These are phyloP conservation scores for Gambusia holbrooki DNA, from an alignment of 2,113 vertebrate genomes.

Conservation along the genomic window DNA sequence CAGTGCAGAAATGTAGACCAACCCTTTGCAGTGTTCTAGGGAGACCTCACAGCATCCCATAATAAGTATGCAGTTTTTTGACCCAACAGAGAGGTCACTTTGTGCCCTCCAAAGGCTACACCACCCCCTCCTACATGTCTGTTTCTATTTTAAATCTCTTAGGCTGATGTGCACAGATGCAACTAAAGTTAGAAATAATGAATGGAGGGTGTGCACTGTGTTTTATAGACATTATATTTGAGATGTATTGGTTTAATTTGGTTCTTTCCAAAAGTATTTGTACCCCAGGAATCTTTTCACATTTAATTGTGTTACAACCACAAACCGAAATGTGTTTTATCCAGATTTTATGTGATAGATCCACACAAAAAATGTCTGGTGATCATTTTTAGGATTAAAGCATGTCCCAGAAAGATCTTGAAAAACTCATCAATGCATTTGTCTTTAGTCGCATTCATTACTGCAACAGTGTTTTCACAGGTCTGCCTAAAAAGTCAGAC, in stretches of 20 bases:
- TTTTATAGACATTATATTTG: neutral
- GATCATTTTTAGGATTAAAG: too few relatives aligned
- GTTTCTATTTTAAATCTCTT: constrained; percentile 53
- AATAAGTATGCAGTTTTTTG: constrained; percentile 51
- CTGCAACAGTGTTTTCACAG: too few relatives aligned
- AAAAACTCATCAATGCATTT: too few relatives aligned
- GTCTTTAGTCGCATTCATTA: too few relatives aligned
- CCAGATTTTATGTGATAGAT: too few relatives aligned
- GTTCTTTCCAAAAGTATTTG: neutral
- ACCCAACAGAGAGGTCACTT: constrained; percentile 24
- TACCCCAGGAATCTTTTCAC: neutral
- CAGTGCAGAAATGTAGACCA: constrained; percentile 64
- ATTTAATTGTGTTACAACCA: neutral
- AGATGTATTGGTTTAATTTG: neutral
- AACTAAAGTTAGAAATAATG: constrained; percentile 22
- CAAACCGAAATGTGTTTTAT: neutral
- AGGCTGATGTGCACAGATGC: constrained; percentile 30
- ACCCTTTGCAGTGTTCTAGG: constrained; percentile 47
- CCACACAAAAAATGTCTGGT: too few relatives aligned
- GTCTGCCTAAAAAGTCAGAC: too few relatives aligned
- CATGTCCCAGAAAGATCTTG: too few relatives aligned
- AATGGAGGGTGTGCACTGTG: constrained; percentile 1
- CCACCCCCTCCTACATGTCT: constrained; percentile 38
- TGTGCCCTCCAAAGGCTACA: constrained; percentile 24
- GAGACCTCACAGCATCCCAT: constrained; percentile 52